Evolutionary conservation across 2,888 invertebrate species (phyloP).

Genomic region (Agonopterix alstromeriana): DNA sequence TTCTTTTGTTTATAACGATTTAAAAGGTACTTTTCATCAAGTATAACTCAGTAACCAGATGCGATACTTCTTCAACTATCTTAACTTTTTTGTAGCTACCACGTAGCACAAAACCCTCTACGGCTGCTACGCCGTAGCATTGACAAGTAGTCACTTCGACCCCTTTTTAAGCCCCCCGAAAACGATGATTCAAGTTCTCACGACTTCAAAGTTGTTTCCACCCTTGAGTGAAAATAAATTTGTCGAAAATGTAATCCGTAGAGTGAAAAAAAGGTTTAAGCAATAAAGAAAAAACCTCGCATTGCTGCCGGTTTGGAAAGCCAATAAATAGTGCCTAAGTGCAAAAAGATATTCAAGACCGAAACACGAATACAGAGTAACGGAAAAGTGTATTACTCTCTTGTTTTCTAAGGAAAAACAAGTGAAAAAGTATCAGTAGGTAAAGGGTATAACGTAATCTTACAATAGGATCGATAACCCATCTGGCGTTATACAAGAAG

Average conservation of each 20-base stretch:
- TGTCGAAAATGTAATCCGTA: slow-evolving; percentile 1
- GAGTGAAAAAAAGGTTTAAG: slow-evolving; percentile 8
- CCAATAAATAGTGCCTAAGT: slow-evolving; percentile 8
- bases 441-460: background rate
- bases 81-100: background rate
- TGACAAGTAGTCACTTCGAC: background rate
- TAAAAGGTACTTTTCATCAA: no score
- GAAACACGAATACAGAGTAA: slow-evolving; percentile 1
- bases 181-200: background rate
- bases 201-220: background rate
- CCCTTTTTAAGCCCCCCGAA: background rate
- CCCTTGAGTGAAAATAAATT: background rate
- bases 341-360: slow-evolving; percentile 7
- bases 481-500: background rate
- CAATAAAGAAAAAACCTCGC: slow-evolving; percentile 4
- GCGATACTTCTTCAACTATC: no score
- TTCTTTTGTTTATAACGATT: no score
- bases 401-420: background rate
- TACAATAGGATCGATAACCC: background rate
- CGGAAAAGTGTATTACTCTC: background rate
- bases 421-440: background rate
- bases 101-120: background rate
- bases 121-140: background rate
- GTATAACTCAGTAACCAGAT: no score
- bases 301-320: slow-evolving; percentile 1